Base-by-base conservation (phyloP, 2,888 invertebrate species). In the Tanytarsus gracilentus region DNA sequence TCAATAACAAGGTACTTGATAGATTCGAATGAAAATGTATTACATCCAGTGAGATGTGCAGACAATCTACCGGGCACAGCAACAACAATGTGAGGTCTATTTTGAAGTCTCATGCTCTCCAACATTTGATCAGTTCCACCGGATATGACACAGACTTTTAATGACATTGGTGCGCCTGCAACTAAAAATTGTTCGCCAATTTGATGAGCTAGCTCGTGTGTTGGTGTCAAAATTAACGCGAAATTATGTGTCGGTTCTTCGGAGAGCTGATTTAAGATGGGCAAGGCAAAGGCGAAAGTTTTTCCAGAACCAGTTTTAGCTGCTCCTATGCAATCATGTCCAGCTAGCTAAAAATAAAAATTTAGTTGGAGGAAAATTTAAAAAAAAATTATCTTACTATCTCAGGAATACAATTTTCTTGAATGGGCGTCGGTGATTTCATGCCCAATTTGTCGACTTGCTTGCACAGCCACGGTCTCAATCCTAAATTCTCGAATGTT, bases 241-340 rank as follows among this genome's bases (percentile, higher is more conserved):
- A 88, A 99, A 70, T 98, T 93, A 61, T 96, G 96, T 72, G 88
- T 94, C 0, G 97, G 97, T 73, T 99, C 97, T 69, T 93, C 88
- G 62, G 89, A 88, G 26, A 98, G 76, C 69, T 85, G 84, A 71
- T 97, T 93, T 49, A 98, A 72, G 67, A 98, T 92, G 0, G 97
- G 97, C 59, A 98, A 72, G 0, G 94, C 96, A 79, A 99, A 99
- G 0, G 98, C 95, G 68, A 98, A 83, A 0, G 99, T 99, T 78
- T 99, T 99, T 2, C 98, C 98, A 61, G 95, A 96, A 11, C 98
- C 98, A 7, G 98, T 99, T 73, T 97, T 95, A 0, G 97, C 95
- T 66, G 94, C 94, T 7, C 95, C 98, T 63, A 99, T 88, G 66
- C 94, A 93, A 76, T 97, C 92, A 66, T 80, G 77, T 0, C 94